Percentiles rank a stretch among this genome's conserved stretches.
Conservation (phyloP, 2,888 invertebrate genomes). For the Alcis repandata region DNA sequence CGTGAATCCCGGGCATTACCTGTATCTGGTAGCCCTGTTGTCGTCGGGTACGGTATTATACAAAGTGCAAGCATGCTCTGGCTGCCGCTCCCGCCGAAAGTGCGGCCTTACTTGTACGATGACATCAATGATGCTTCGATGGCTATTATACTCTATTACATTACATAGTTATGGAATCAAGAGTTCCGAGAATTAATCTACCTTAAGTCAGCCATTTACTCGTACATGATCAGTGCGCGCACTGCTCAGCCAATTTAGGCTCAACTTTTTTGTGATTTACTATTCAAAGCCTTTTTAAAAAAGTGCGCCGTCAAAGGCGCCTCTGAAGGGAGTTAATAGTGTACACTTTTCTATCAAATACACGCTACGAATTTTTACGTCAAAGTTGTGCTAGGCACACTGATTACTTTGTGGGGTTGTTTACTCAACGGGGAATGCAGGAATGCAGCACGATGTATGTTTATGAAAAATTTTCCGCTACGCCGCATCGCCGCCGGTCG, state of each 20-base stretch:
- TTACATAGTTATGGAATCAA: conserved; percentile 35
- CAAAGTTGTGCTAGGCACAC: no score
- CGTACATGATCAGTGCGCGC: conserved; percentile 7
- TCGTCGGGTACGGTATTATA: not conserved
- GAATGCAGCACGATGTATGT: conserved; percentile 63
- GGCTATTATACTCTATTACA: conserved; percentile 35
- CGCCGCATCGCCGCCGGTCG: conserved; percentile 53
- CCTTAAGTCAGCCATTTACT: conserved; percentile 9
- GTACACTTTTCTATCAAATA: no score
- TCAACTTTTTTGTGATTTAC: conserved; percentile 36
- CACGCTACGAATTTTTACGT: no score
- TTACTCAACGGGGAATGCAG: conserved; percentile 57
- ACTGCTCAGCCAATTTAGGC: conserved; percentile 33
- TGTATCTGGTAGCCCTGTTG: not conserved
- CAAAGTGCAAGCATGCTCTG: not conserved
- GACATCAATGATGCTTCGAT: conserved; percentile 25
- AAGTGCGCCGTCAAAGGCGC: no score
- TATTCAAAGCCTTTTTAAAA: no score
- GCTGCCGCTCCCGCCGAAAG: not conserved
- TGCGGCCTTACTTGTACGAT: conserved; percentile 2
- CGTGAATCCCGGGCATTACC: no score
- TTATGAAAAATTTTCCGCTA: conserved; percentile 59
- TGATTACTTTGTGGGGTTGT: conserved; percentile 59
- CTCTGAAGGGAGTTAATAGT: no score
- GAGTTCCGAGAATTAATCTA: conserved; percentile 27